Evolutionary conservation across 2,113 vertebrate species (phyloP), one percentile per base, ranked within the genome.

Genomic region (Stegostoma tigrinum): DNA sequence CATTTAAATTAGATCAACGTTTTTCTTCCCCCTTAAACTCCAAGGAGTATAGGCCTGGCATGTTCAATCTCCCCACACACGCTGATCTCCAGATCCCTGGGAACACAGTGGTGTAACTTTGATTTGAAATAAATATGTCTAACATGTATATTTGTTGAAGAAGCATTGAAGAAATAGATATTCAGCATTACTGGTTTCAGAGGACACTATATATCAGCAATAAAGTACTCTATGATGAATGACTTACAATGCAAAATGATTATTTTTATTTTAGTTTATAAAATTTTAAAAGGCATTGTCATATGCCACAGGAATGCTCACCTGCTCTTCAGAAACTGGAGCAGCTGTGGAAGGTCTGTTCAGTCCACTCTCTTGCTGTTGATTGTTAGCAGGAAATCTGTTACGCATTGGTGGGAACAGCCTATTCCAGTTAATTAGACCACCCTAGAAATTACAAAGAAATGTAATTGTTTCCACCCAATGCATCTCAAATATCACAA

Each of bases 351-450:
- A 83, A 98, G 97, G 67, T n/a, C 98, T 96, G 95, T 97, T 97
- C 21, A 96, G 83, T 0, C 96, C 98, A 68, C 48, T 96, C 96
- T 96, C 98, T 97, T 97, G 97, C 24, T 97, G 97, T 96, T 97
- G 97, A 95, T 97, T 97, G 96, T 98, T 98, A 0, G 97, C 95
- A 38, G 97, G 98, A 94, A 97, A 98, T 97, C 98, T 97, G 52
- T 98, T 98, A 96, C 98, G 98, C 96, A 99, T 96, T 55, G 98
- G 98, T 83, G 98, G 98, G 96, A 99, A 99, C 95, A 99, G 97
- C 96, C 98, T 97, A 96, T 98, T 98, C 99, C 99, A 99, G 96
- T 98, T 98, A 96, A 99, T 97, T 96, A 99, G 97, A 95, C 98
- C 98, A 96, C 97, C 98, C 98, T 98, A 96, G 83, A 97, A 97